Percentiles rank a stretch among this genome's conserved stretches.
phyloP scores from a whole-genome alignment of 2,888 invertebrate species.

The Cerceris rybyensis region DNA sequence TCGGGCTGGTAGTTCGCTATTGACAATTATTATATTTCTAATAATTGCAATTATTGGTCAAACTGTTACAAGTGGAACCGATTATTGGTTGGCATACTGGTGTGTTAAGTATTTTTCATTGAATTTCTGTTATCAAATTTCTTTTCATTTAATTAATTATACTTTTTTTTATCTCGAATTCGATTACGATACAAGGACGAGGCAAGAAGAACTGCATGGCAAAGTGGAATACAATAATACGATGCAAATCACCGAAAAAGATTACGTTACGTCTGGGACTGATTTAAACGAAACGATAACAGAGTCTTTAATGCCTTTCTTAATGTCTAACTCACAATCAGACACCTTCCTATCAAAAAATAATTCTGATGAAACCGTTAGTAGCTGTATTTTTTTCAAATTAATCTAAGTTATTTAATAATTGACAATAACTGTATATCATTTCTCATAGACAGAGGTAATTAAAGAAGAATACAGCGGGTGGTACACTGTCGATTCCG shows the following conservation, averaged over 20 bases:
- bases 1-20: constrained; percentile 86
- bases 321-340: no score
- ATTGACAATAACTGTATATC: background rate
- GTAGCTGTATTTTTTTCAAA: constrained; percentile 26
- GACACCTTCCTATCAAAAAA: constrained; percentile 1
- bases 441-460: constrained; percentile 33
- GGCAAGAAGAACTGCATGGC: constrained; percentile 78
- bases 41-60: constrained; percentile 87
- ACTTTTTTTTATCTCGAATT: constrained; percentile 3
- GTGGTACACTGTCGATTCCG: constrained; percentile 47
- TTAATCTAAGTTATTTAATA: background rate
- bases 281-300: background rate
- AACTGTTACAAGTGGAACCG: constrained; percentile 87
- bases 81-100: constrained; percentile 92
- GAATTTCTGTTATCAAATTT: background rate
- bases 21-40: constrained; percentile 83
- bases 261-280: background rate
- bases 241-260: background rate
- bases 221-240: constrained; percentile 31
- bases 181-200: constrained; percentile 78
- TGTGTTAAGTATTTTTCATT: constrained; percentile 72
- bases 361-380: constrained; percentile 38
- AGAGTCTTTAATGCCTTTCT: no score
- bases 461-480: constrained; percentile 10
- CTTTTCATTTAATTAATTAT: background rate